Base-by-base conservation (phyloP, 1,140 invertebrate species). In the Belonocnema kinseyi region DNA sequence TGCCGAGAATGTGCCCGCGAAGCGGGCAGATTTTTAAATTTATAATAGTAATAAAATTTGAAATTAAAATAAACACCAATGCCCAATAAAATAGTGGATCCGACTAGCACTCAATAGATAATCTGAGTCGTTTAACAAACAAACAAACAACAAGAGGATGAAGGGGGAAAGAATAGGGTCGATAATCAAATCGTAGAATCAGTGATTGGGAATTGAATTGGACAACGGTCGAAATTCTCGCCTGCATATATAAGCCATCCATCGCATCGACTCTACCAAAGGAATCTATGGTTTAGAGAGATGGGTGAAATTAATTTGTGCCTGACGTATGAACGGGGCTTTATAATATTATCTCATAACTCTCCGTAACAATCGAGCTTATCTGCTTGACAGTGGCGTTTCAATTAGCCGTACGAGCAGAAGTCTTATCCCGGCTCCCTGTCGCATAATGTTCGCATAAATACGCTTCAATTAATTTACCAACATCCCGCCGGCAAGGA, bases 311-410 rank as follows among this genome's bases (percentile, higher is more conserved):
- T 87, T 87, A 87, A 87, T 87, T 87, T 77, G 79, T 79, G 76
- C 73, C 76, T 80, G 82, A 82, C 79, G 80, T 85, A 82, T 78
- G 80, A 84, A 82, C 74, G 80, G 77, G 80, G 78, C 80, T 79
- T 85, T 80, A 80, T 83, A 85, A 83, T 85, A 87, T 85, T 77
- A 77, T 81, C 76, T 79, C 86, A 82, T 86, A 87, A 87, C 83
- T 87, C 86, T 83, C 78, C 77, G 80, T 81, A 73, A 83, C 79
- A 81, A 82, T 85, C 83, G 78, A 73, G 85, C 84, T 86, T 86
- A 86, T 84, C 84, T 80, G 80, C 17, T 53, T 82, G 83, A 84
- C 84, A 83, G 82, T 85, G 79, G 81, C 82, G 84, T 86, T 86
- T 86, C 85, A 86, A 86, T 86, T 86, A 86, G 82, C 83, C 84